Evolutionary conservation across 2,113 vertebrate genomes (phyloP).

Genomic region (Pimephales promelas): DNA sequence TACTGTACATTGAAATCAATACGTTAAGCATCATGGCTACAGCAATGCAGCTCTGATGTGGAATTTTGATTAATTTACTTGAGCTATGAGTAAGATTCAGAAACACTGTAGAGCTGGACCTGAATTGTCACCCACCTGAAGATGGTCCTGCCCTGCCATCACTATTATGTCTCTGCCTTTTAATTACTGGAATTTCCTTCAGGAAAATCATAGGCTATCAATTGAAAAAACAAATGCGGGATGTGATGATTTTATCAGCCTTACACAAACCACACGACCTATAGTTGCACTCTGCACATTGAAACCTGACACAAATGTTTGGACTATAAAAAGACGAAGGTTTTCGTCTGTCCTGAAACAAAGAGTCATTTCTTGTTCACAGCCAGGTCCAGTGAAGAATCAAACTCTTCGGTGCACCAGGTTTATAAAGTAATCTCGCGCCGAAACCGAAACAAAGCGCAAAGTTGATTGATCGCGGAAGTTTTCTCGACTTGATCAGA

Average conservation of each 20-base stretch:
- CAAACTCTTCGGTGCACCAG: not conserved
- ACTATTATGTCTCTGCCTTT: not conserved
- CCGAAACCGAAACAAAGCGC: conserved; percentile 67
- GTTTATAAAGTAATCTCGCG: not conserved
- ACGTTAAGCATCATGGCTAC: too few relatives aligned
- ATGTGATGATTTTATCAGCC: not conserved
- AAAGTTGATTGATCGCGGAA: conserved; percentile 67
- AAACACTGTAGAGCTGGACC: not conserved
- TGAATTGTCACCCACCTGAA: not conserved
- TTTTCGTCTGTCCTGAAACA: not conserved
- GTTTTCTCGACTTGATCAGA: conserved; percentile 67
- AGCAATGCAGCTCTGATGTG: not conserved
- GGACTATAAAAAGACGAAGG: not conserved
- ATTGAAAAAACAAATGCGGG: not conserved
- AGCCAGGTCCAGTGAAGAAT: too few relatives aligned
- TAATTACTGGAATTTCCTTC: not conserved
- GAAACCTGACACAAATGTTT: not conserved
- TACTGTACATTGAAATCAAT: too few relatives aligned
- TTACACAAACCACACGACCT: not conserved
- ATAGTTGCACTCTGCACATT: too few relatives aligned
- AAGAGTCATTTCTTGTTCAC: not conserved
- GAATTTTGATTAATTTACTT: not conserved
- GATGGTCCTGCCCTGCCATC: not conserved
- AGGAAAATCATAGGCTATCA: not conserved
- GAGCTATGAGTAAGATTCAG: not conserved